A percentile compares a stretch with the other conserved stretches of the same genome.
Evolutionary conservation across 2,113 vertebrate genomes (phyloP).

Genomic region (Paramisgurnus dabryanus): DNA sequence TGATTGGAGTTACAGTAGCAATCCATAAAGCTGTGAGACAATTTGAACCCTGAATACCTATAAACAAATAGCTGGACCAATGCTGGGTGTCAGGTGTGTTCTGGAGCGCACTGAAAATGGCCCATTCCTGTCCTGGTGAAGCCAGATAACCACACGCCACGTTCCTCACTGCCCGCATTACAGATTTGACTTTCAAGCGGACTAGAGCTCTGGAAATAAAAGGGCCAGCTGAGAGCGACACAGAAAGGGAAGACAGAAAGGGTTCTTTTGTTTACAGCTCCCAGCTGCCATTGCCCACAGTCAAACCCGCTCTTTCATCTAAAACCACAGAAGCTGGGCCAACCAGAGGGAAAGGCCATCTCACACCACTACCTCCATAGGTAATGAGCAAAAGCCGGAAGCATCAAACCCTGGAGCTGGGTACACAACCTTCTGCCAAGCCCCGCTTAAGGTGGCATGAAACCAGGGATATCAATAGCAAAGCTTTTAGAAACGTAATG

Average conservation of each 20-base stretch:
- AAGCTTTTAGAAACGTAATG: conserved; percentile 2
- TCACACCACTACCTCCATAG: conserved; percentile 36
- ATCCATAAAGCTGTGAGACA: too few relatives aligned
- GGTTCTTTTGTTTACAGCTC: conserved; percentile 65
- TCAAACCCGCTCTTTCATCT: conserved; percentile 68
- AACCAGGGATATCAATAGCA: conserved; percentile 14
- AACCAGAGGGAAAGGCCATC: conserved; percentile 39
- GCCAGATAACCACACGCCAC: conserved; percentile 50
- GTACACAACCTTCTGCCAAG: conserved; percentile 29
- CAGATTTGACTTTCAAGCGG: conserved; percentile 51
- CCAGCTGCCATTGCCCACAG: conserved; percentile 65
- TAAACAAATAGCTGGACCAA: conserved; percentile 5
- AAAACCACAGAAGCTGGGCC: conserved; percentile 56
- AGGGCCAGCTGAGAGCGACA: conserved; percentile 57
- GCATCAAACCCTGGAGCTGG: conserved; percentile 34
- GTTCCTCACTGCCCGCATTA: conserved; percentile 34
- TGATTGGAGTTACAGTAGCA: too few relatives aligned
- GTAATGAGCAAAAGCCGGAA: conserved; percentile 48
- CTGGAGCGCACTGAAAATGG: conserved; percentile 21
- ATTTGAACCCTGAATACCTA: neutral
- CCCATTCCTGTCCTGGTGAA: conserved; percentile 24
- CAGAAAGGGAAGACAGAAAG: conserved; percentile 58
- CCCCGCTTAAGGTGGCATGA: conserved; percentile 12
- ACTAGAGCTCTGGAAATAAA: conserved; percentile 46
- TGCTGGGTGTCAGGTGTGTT: conserved; percentile 45